Base-by-base conservation (phyloP, 2,888 invertebrate genomes). In the Megaustenia siamemsis region DNA sequence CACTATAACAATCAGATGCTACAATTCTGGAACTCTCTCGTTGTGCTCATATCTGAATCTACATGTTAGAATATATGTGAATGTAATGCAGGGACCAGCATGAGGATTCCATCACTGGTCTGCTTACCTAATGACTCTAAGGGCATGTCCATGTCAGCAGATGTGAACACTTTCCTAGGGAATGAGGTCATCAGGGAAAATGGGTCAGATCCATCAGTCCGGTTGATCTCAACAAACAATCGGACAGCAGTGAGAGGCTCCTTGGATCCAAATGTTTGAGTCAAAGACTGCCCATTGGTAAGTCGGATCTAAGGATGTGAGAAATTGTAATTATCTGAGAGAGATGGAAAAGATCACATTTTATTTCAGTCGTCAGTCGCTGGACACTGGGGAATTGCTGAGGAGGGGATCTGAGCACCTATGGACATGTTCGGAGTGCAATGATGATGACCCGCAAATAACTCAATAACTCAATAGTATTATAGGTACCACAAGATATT, bases 111-210 rank as follows among this genome's bases (percentile, higher is more conserved):
- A n/a, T n/a, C 68, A 35, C 21, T 12, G 28, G 12, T 32, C 18
- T 28, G 56, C 80, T 49, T 38, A 82, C 82, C 85, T 38, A 85
- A 71, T 18, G 53, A 28, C 24, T 82, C 85, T 38, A 85, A 71
- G 49, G 98, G 97, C 92, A 96, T 97, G 85, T 97, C 97, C 94
- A 97, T 98, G 93, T 99, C 98, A 4, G 97, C 97, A 21, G 95
- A 95, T 0, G 95, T 95, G 93, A 98, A 99, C 80, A 98, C 96
- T 94, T 97, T 97, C 92, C 96, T 96, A 12, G 99, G 98, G 94
- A 98, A 99, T 91, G 96, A 96, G 3, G 98, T 98, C 96, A 98
- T 97, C 89, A 99, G 94, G 82, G 96, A 96, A 94, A 98, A 98
- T 8, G 95, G 94, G 71, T 94, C 95, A 4, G 87, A 87, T 18